Conservation (phyloP, 2,797 vertebrate genomes). For the Lerista edwardsae region DNA sequence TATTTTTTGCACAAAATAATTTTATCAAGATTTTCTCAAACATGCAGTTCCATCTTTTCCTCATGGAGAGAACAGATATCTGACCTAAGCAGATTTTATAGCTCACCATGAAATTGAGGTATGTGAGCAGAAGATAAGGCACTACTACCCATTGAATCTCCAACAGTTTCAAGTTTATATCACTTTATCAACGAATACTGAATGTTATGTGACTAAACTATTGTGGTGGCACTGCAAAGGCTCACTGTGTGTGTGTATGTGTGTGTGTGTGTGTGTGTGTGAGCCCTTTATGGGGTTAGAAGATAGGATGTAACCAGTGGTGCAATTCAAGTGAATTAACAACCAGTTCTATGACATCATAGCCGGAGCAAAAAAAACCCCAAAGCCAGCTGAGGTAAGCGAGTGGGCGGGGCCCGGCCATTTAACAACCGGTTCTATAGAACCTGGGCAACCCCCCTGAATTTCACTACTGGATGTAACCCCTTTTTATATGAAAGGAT, state of each 20-base stretch:
- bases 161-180: conserved; percentile 17
- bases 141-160: not conserved
- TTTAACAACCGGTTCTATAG: no score
- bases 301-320: no score
- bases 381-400: no score
- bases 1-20: not conserved
- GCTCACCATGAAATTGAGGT: conserved; percentile 40
- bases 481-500: not conserved
- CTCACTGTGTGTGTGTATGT: not conserved
- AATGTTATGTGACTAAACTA: not conserved
- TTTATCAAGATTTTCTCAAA: conserved; percentile 46
- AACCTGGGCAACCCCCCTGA: no score
- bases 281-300: not conserved
- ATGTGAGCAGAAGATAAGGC: conserved; percentile 22
- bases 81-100: conserved; percentile 45
- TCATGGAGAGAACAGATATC: conserved; percentile 23
- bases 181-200: conserved; percentile 7
- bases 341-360: no score
- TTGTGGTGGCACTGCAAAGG: not conserved
- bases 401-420: no score
- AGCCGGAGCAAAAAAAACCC: no score
- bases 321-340: no score
- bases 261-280: no score
- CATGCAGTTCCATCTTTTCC: conserved; percentile 18
- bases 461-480: no score